These are phyloP conservation scores for Cheiracanthium punctorium DNA, from an alignment of 2,888 invertebrate genomes.

Conservation along the genomic window DNA sequence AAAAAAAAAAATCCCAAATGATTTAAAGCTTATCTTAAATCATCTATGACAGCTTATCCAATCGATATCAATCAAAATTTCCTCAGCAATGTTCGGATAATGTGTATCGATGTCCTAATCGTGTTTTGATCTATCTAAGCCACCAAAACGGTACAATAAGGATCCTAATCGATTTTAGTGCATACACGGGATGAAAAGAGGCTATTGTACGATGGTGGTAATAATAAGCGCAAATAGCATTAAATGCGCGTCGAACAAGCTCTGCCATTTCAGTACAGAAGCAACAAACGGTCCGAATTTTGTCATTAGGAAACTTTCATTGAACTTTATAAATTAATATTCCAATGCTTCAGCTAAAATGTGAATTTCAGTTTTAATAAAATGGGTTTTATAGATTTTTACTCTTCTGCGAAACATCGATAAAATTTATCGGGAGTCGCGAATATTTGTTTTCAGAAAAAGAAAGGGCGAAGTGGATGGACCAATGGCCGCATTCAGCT, in stretches of 20 bases:
- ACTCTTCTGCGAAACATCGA: constrained; percentile 13
- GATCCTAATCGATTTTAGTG: background rate
- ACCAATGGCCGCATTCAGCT: constrained; percentile 7
- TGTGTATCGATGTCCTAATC: constrained; percentile 10
- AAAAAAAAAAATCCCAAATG: too few species aligned
- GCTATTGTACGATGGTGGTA: constrained; percentile 4
- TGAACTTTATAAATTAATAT: constrained; percentile 17
- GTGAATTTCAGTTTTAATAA: constrained; percentile 15
- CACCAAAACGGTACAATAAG: background rate
- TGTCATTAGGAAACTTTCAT: constrained; percentile 15
- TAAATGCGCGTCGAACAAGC: background rate
- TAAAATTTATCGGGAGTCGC: constrained; percentile 15
- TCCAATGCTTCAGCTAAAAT: constrained; percentile 13
- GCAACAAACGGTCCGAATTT: constrained; percentile 15
- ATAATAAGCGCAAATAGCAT: constrained; percentile 10
- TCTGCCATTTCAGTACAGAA: background rate
- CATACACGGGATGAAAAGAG: background rate
- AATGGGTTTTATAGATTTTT: constrained; percentile 17
- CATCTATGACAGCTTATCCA: background rate
- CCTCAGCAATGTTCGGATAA: background rate
- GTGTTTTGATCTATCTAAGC: constrained; percentile 8
- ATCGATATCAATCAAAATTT: background rate
- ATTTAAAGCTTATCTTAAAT: background rate
- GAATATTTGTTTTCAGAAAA: constrained; percentile 15
- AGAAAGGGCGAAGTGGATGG: background rate